Conservation (phyloP, 1,140 invertebrate species). For the Trissolcus basalis region DNA sequence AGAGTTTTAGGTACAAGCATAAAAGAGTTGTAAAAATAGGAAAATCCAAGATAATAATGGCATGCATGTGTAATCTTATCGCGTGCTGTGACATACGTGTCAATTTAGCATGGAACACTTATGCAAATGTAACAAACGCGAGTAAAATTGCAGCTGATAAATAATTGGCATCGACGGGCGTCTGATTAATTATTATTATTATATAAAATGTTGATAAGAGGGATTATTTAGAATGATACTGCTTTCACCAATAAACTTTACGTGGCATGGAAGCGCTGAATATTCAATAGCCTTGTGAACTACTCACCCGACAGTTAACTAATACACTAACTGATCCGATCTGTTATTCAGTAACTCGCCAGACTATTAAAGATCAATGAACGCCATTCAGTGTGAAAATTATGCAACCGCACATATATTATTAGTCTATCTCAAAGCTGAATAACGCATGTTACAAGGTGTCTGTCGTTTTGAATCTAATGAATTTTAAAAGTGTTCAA, state of each 20-base stretch:
- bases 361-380: slow-evolving; percentile 64
- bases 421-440: slow-evolving; percentile 59
- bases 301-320: slow-evolving; percentile 62
- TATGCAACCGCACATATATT: slow-evolving; percentile 63
- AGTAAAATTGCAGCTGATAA: slow-evolving; percentile 6
- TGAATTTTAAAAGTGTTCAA: slow-evolving; percentile 57
- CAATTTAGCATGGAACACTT: not conserved
- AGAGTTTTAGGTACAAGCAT: no score
- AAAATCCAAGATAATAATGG: no score
- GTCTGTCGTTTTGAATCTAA: slow-evolving; percentile 57
- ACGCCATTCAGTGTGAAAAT: slow-evolving; percentile 63
- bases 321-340: slow-evolving; percentile 63
- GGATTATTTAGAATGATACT: slow-evolving; percentile 58
- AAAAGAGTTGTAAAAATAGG: no score
- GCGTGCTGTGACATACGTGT: no score
- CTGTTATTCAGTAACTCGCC: slow-evolving; percentile 63
- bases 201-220: slow-evolving; percentile 52
- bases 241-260: slow-evolving; percentile 62
- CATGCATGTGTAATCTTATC: no score
- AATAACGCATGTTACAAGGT: slow-evolving; percentile 61
- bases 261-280: slow-evolving; percentile 58
- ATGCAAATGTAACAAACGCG: not conserved
- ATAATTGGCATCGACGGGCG: slow-evolving; percentile 35
- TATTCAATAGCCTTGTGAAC: slow-evolving; percentile 63
- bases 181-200: slow-evolving; percentile 50